phyloP scores from a whole-genome alignment of 2,113 vertebrate species.

The Phrynocephalus versicolor region DNA sequence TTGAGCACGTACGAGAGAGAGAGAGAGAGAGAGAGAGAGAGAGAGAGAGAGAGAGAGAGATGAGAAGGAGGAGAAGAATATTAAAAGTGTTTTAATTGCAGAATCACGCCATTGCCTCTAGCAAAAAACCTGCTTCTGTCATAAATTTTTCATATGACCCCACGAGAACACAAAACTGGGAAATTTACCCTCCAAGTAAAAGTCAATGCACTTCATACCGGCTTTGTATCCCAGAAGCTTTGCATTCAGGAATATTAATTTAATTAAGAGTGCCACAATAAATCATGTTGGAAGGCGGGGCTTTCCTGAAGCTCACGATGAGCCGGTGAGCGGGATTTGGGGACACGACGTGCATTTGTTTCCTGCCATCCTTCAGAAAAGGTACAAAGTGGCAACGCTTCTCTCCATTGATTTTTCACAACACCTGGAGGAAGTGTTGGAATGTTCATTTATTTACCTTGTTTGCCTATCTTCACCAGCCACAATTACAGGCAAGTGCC shows the following conservation, averaged over 20 bases:
- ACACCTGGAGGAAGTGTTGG: rapidly evolving
- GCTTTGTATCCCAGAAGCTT: conserved; percentile 64
- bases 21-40: neutral
- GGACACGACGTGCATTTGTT: neutral
- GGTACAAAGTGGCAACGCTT: no score
- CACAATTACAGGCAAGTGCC: no score
- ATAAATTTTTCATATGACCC: conserved; percentile 75
- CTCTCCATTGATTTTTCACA: neutral
- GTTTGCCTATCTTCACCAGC: neutral
- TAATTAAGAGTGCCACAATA: conserved; percentile 74
- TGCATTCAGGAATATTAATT: conserved; percentile 71
- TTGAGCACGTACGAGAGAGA: conserved; percentile 29
- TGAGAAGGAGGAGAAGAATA: conserved; percentile 53
- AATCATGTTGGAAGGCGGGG: conserved; percentile 50
- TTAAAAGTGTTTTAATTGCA: conserved; percentile 73
- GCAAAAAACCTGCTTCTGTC: conserved; percentile 63
- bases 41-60: conserved; percentile 7
- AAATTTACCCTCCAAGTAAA: conserved; percentile 70
- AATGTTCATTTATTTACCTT: neutral
- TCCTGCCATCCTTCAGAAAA: no score
- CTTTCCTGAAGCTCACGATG: conserved; percentile 48
- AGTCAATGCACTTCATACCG: conserved; percentile 65
- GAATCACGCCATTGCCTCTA: conserved; percentile 64
- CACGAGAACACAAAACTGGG: conserved; percentile 57
- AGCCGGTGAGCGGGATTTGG: neutral